Evolutionary conservation across 2,888 invertebrate species (phyloP).

Genomic region (Chrysodeixis includens): DNA sequence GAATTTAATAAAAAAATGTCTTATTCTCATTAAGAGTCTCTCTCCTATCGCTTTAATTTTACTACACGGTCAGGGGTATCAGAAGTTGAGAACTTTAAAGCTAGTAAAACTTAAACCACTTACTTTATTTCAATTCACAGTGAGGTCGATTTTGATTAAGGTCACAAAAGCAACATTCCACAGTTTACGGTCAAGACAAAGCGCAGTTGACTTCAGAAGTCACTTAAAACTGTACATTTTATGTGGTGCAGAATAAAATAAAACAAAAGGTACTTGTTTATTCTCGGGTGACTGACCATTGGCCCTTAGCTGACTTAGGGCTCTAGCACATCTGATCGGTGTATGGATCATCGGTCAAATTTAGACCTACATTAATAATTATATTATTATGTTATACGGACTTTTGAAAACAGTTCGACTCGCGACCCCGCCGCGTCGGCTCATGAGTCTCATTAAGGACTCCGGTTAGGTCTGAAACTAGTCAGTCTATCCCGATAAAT

Average conservation of each 20-base stretch:
- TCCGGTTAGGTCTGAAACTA: too few relatives aligned
- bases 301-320: slow-evolving; percentile 25
- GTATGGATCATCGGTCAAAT: too few relatives aligned
- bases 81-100: not conserved
- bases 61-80: not conserved
- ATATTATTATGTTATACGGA: too few relatives aligned
- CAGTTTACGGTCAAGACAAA: not conserved
- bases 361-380: too few relatives aligned
- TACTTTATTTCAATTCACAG: slow-evolving; percentile 1
- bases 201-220: not conserved
- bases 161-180: not conserved
- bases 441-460: too few relatives aligned
- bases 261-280: slow-evolving; percentile 9
- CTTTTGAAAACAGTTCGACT: too few relatives aligned
- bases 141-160: not conserved
- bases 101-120: not conserved
- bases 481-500: too few relatives aligned
- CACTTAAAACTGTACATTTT: slow-evolving; percentile 1
- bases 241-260: not conserved
- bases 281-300: slow-evolving; percentile 36
- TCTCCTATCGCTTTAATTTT: too few relatives aligned
- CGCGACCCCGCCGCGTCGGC: too few relatives aligned
- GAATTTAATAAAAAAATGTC: too few relatives aligned
- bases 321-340: too few relatives aligned
- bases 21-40: too few relatives aligned